Base-by-base conservation (phyloP, 2,888 invertebrate genomes). In the Gortyna flavago region DNA sequence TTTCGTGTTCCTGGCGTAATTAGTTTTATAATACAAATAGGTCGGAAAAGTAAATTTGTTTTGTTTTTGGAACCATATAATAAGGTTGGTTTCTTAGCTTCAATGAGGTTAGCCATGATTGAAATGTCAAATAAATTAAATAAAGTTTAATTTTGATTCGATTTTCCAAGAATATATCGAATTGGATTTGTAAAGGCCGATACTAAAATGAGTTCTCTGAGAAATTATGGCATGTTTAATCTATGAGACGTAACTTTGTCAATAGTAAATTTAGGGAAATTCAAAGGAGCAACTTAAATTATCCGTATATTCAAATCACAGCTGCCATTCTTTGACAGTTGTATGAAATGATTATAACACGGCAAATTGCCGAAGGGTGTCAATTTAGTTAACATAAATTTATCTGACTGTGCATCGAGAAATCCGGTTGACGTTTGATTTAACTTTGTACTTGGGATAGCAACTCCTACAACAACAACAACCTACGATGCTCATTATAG, bases 1-100 rank as follows among this genome's bases (percentile, higher is more conserved):
- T 76, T 86, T 84, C 79, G 72, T 83, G 76, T 86, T 87, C 80
- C 77, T 67, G 18, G 54, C 59, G 44, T 87, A 89, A 90, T 90
- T 87, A 87, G 83, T 85, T 89, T 90, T 85, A 84, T 75, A 78
- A 86, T 85, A 83, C 72, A 80, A 86, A 85, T 83, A 86, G 64
- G 75, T 51, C 72, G 62, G 61, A 38, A 81, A 77, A 76, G 78
- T 76, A 79, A 86, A 86, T 84, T 84, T 77, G 80, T 85, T 84
- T 84, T 86, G 77, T 79, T 64, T 73, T 78, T 72, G 68, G 35
- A 67, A 75, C 61, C 68, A 48, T 70, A 87, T 77, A 48, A 48
- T 75, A 72, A 62, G 57, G 65, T 48, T 72, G 72, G 67, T 61
- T 77, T 61, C 77, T 80, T 51, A 38, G 13, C 48, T 57, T 67